phyloP scores from a whole-genome alignment of 2,797 vertebrate species.

The Heliangelus exortis region DNA sequence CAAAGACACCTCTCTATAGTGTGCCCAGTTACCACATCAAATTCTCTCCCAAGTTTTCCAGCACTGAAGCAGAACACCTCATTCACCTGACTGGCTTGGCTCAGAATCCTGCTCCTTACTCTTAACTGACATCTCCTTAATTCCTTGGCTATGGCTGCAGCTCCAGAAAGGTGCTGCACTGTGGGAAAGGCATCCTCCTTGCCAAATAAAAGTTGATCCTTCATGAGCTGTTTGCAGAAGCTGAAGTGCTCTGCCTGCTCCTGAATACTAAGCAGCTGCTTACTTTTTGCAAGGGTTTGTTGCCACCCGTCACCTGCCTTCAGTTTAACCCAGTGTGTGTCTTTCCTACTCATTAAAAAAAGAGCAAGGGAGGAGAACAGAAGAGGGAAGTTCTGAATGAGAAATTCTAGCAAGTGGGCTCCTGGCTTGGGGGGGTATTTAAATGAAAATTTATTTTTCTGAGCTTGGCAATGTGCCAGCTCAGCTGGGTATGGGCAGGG shows the following conservation, averaged over 20 bases:
- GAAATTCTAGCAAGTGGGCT: background rate
- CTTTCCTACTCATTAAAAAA: too few relatives aligned
- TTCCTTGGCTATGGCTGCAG: background rate
- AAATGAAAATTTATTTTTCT: background rate
- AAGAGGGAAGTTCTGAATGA: background rate
- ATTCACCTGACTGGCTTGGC: background rate
- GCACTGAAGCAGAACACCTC: background rate
- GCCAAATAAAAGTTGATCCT: background rate
- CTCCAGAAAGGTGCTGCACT: background rate
- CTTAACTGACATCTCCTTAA: background rate
- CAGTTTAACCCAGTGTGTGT: fast-evolving
- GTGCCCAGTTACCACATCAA: fast-evolving
- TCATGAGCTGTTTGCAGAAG: background rate
- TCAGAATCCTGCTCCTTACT: fast-evolving
- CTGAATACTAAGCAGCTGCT: background rate
- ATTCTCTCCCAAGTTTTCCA: fast-evolving
- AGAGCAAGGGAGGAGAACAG: background rate
- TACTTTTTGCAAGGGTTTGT: background rate
- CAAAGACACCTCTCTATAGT: background rate
- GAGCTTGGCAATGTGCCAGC: background rate
- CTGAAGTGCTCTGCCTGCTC: background rate
- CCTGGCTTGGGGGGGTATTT: background rate
- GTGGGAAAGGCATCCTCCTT: background rate
- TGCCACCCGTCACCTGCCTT: background rate
- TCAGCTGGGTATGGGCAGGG: background rate